Conservation (phyloP, 2,888 invertebrate genomes). For the Nomada goodeniana region DNA sequence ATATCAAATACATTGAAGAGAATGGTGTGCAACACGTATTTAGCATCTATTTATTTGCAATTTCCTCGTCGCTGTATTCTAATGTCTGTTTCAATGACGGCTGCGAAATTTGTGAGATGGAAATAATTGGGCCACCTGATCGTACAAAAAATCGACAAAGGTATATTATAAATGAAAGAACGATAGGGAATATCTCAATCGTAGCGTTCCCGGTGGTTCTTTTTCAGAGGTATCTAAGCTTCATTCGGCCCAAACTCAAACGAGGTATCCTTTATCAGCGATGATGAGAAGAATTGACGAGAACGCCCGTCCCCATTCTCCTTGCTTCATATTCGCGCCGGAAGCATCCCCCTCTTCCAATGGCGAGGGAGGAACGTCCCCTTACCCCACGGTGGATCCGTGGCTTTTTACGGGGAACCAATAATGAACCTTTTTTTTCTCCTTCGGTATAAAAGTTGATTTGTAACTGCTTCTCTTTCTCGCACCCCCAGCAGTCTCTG, state of each 20-base stretch:
- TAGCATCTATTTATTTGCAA: too few relatives aligned
- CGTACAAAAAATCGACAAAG: neutral
- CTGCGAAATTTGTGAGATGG: too few relatives aligned
- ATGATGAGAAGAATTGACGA: constrained; percentile 73
- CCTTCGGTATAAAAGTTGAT: constrained; percentile 83
- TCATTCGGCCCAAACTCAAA: constrained; percentile 43
- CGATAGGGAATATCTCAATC: neutral
- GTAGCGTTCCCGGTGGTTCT: neutral
- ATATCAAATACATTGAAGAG: too few relatives aligned
- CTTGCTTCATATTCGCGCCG: constrained; percentile 63
- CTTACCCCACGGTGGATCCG: constrained; percentile 67
- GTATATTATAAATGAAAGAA: neutral
- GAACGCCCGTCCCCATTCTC: constrained; percentile 59
- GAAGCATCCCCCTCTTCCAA: constrained; percentile 43
- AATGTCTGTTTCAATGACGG: too few relatives aligned
- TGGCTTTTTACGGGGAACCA: constrained; percentile 82
- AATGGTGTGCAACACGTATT: too few relatives aligned
- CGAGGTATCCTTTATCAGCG: constrained; percentile 69
- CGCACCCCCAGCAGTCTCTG: constrained; percentile 49
- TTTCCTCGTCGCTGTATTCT: too few relatives aligned
- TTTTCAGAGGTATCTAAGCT: constrained; percentile 4
- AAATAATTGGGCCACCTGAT: too few relatives aligned
- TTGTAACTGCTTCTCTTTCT: constrained; percentile 78
- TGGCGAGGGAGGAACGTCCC: constrained; percentile 33
- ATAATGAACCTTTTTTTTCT: constrained; percentile 83